Evolutionary conservation across 2,888 invertebrate genomes (phyloP).

Genomic region (Gryllus longicercus): DNA sequence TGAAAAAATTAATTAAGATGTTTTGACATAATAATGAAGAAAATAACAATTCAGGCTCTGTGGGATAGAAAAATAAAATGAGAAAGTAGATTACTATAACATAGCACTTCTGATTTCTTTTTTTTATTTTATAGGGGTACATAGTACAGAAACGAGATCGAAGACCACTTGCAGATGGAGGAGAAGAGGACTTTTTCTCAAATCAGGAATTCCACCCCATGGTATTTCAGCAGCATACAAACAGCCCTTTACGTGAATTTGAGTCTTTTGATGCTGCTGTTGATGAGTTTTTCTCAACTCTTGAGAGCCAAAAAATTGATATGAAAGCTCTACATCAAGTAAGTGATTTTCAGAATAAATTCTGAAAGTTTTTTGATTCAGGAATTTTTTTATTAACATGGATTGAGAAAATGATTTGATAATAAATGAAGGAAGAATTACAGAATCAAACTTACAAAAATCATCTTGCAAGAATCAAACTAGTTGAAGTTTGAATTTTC

Average conservation of each 20-base stretch:
- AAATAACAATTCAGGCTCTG: too few relatives aligned
- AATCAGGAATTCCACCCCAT: slow-evolving; percentile 94
- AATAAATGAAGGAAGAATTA: too few relatives aligned
- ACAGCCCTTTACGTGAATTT: slow-evolving; percentile 60
- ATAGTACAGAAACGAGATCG: slow-evolving; percentile 82
- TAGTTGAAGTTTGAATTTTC: too few relatives aligned
- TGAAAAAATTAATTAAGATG: too few relatives aligned
- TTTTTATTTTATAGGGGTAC: slow-evolving; percentile 58
- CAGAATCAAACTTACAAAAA: too few relatives aligned
- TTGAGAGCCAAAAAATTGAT: slow-evolving; percentile 94
- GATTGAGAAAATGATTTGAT: too few relatives aligned
- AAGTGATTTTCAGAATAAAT: not conserved
- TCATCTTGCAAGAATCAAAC: too few relatives aligned
- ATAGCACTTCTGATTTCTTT: not conserved
- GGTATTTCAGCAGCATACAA: slow-evolving; percentile 69
- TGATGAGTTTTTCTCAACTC: slow-evolving; percentile 92
- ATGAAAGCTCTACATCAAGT: slow-evolving; percentile 65
- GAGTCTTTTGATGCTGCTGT: slow-evolving; percentile 81
- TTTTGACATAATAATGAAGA: too few relatives aligned
- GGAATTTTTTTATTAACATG: too few relatives aligned
- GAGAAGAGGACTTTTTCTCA: slow-evolving; percentile 61
- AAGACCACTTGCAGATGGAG: slow-evolving; percentile 54
- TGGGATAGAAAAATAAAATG: too few relatives aligned
- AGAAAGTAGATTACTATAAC: too few relatives aligned
- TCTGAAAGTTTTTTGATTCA: too few relatives aligned